These are phyloP conservation scores for Drosophila tripunctata DNA, from an alignment of 2,888 invertebrate genomes.

Conservation along the genomic window DNA sequence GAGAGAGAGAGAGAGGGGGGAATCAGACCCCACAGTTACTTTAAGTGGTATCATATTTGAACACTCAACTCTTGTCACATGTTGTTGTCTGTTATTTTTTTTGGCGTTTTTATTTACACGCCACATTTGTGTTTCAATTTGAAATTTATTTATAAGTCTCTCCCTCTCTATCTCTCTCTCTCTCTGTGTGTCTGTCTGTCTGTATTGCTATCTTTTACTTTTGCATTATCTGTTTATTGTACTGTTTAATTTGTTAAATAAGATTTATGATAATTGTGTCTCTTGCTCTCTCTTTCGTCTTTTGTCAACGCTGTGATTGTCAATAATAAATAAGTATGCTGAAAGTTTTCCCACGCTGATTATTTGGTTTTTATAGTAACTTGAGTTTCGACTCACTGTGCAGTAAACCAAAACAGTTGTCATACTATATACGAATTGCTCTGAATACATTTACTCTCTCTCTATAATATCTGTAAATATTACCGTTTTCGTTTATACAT, in stretches of 20 bases:
- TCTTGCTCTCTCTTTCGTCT: constrained; percentile 1
- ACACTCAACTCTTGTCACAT: constrained; percentile 35
- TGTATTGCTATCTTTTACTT: not conserved
- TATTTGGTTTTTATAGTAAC: constrained; percentile 48
- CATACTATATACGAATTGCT: constrained; percentile 25
- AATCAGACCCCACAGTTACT: constrained; percentile 31
- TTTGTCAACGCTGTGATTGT: constrained; percentile 17
- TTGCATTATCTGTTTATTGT: constrained; percentile 28
- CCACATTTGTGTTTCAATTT: constrained; percentile 52
- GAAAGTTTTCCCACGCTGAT: constrained; percentile 68
- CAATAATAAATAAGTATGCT: constrained; percentile 34
- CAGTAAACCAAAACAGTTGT: constrained; percentile 41
- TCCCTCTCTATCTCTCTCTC: not conserved
- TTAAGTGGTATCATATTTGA: constrained; percentile 55
- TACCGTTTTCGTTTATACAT: constrained; percentile 58
- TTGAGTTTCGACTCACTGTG: constrained; percentile 30
- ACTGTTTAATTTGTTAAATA: constrained; percentile 65
- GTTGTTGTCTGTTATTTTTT: constrained; percentile 30
- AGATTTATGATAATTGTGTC: constrained; percentile 63
- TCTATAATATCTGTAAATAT: constrained; percentile 4
- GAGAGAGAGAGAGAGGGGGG: constrained; percentile 6
- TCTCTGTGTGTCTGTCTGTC: not conserved
- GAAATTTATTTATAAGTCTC: constrained; percentile 32
- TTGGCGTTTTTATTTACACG: constrained; percentile 46
- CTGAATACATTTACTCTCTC: constrained; percentile 35